These are phyloP conservation scores for Stigmatopora nigra DNA, from an alignment of 2,113 vertebrate species.

Conservation along the genomic window DNA sequence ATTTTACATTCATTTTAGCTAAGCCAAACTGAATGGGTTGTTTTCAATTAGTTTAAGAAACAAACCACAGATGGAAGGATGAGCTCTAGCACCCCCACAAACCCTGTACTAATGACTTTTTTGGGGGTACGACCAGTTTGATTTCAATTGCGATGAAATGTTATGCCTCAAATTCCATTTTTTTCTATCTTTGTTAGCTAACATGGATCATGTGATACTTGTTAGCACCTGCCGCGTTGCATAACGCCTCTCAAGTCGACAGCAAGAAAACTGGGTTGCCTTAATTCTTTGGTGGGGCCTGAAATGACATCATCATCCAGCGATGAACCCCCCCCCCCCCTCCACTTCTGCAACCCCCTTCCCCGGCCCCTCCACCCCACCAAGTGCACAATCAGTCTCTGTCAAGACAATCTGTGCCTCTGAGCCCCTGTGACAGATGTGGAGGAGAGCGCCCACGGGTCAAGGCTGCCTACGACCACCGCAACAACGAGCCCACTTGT, in stretches of 20 bases:
- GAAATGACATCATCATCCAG: conserved; percentile 62
- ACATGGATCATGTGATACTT: conserved; percentile 52
- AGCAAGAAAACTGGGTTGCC: conserved; percentile 10
- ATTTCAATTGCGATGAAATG: no score
- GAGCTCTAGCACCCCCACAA: no score
- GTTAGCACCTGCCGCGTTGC: conserved; percentile 63
- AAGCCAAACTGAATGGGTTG: no score
- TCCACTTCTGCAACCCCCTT: neutral
- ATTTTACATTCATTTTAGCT: no score
- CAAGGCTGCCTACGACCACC: conserved; percentile 60
- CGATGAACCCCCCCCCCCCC: conserved; percentile 12
- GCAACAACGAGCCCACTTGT: conserved; percentile 45
- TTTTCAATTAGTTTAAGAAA: no score
- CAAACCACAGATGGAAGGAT: no score
- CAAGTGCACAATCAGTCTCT: conserved; percentile 55
- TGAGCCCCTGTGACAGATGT: conserved; percentile 61
- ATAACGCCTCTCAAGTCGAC: conserved; percentile 49
- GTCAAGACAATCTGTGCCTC: conserved; percentile 65
- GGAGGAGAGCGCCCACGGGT: conserved; percentile 52
- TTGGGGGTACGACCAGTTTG: no score
- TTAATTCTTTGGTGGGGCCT: conserved; percentile 26
- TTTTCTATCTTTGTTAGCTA: no score
- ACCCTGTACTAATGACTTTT: no score
- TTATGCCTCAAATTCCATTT: no score
- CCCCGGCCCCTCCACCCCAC: neutral